Base-by-base conservation (phyloP, 2,797 vertebrate species). In the Echeneis naucrates region DNA sequence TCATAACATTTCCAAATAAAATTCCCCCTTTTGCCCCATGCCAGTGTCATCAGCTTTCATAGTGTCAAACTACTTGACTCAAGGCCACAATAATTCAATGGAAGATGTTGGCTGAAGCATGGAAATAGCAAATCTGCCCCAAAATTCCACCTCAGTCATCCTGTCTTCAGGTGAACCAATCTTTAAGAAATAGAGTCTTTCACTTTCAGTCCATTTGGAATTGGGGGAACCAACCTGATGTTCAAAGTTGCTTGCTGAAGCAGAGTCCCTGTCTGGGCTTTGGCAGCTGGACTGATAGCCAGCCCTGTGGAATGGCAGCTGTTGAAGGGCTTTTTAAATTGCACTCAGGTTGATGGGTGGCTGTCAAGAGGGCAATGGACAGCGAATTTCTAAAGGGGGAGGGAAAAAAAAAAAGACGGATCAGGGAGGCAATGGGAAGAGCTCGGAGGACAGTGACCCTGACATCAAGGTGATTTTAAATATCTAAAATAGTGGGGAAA, bases 261-360 rank as follows among this genome's bases (percentile, higher is more conserved):
- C 84, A 80, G 75, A 86, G 76, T 88, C 85, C 72, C 89, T 90
- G 92, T 91, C 90, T 87, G 86, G 66, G 83, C 68, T 87, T 70
- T 93, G 92, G 91, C 92, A 93, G 91, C 84, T 89, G 82, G 87
- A 91, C 92, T 91, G 91, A 93, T 93, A 92, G 91, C 81, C 80
- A 78, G 87, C 76, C 83, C 80, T 51, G 79, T 87, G 88, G 88
- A 92, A 92, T 92, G 90, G 91, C 91, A 92, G 90, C 88, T 91
- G 92, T 89, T 92, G 90, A 93, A 92, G 93, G 89, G 88, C 81
- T 88, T 89, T 92, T 92, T 93, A 92, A 94, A 93, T 92, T 91
- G 90, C 89, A 80, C 85, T 82, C 73, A 42, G 78, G 87, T 86
- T 94, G 91, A 93, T 89, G 85, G 88, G 84, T 85, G 77, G 85